These are phyloP conservation scores for Caranx ignobilis DNA, from an alignment of 2,113 vertebrate species.

Conservation along the genomic window DNA sequence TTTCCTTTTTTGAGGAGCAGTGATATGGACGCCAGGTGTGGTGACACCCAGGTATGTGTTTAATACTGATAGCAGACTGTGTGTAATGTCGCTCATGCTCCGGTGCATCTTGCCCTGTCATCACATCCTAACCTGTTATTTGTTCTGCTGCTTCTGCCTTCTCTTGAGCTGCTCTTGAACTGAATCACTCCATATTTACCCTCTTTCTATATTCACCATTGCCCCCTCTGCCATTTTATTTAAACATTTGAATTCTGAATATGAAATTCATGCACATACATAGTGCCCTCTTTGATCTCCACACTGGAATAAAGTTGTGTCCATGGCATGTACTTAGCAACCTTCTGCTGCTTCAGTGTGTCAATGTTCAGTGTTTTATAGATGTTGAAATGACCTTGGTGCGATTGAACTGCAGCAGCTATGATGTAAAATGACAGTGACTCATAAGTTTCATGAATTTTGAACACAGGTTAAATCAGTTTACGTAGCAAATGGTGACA, in stretches of 20 bases:
- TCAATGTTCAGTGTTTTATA: not conserved
- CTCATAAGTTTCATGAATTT: not conserved
- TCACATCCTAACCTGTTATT: not conserved
- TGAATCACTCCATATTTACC: not conserved
- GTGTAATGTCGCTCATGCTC: not conserved
- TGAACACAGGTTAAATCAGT: not conserved
- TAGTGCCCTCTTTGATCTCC: not conserved
- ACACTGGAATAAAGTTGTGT: too few species aligned
- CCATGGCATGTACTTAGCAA: too few species aligned
- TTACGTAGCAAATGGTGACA: not conserved
- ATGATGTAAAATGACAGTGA: not conserved
- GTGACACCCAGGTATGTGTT: slow-evolving; percentile 70
- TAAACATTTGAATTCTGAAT: not conserved
- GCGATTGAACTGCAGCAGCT: not conserved
- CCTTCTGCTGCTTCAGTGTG: not conserved
- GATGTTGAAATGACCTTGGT: not conserved
- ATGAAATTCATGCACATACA: not conserved
- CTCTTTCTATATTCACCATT: too few species aligned
- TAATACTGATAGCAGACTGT: not conserved
- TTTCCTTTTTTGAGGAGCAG: slow-evolving; percentile 65
- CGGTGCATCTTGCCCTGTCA: not conserved
- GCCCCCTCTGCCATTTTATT: not conserved
- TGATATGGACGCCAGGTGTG: slow-evolving; percentile 79
- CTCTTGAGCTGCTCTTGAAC: not conserved
- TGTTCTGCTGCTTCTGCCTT: slow-evolving; percentile 4